These are phyloP conservation scores for Chydorus sphaericus DNA, from an alignment of 2,888 invertebrate genomes.

Conservation along the genomic window DNA sequence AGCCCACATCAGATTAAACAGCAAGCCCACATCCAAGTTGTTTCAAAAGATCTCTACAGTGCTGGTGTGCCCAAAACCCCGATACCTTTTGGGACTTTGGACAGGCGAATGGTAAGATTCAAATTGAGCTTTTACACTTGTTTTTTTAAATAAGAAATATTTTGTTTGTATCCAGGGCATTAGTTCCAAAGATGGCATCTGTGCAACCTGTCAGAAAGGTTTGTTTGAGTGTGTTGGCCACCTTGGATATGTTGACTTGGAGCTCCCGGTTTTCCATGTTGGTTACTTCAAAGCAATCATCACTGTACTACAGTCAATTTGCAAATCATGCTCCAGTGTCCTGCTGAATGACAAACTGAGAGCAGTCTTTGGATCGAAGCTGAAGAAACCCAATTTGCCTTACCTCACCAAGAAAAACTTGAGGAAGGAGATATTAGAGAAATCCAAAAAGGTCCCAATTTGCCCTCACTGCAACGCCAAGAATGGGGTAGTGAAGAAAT, in stretches of 20 bases:
- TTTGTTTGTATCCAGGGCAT: conserved; percentile 48
- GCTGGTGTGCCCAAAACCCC: conserved; percentile 69
- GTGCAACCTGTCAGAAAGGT: conserved; percentile 83
- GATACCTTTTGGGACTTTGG: conserved; percentile 77
- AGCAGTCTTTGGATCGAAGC: conserved; percentile 47
- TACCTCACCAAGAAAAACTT: conserved; percentile 77
- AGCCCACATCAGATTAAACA: conserved; percentile 79
- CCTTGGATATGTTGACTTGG: conserved; percentile 89
- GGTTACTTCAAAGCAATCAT: conserved; percentile 89
- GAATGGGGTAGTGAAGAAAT: conserved; percentile 89
- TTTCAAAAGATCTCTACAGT: conserved; percentile 79
- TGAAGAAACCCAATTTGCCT: conserved; percentile 64
- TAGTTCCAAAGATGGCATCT: conserved; percentile 67
- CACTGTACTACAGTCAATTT: conserved; percentile 83
- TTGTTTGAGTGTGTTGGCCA: conserved; percentile 92
- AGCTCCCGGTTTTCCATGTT: conserved; percentile 90
- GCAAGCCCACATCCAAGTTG: conserved; percentile 81
- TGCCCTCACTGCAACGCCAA: conserved; percentile 70
- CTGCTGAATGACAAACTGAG: conserved; percentile 57
- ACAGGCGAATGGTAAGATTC: conserved; percentile 62
- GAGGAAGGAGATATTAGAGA: conserved; percentile 64
- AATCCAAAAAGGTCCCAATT: conserved; percentile 66
- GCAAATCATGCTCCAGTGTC: conserved; percentile 77
- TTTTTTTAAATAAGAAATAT: no score
- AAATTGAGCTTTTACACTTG: conserved; percentile 1